These are phyloP conservation scores for Eclectus roratus DNA, from an alignment of 2,113 vertebrate species.

Conservation along the genomic window DNA sequence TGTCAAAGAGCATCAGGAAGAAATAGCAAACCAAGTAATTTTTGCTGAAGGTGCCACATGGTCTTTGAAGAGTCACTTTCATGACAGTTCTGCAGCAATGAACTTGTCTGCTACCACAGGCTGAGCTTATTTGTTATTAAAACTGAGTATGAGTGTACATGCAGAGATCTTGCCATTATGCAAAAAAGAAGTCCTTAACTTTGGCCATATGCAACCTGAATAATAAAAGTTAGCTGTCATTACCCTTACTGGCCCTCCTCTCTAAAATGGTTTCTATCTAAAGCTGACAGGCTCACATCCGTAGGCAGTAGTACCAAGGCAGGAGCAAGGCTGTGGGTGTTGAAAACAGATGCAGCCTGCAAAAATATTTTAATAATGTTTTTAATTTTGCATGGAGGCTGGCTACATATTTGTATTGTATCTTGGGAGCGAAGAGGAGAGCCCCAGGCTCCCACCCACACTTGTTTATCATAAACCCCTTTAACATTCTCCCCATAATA, in stretches of 20 bases:
- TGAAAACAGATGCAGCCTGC: constrained; percentile 33
- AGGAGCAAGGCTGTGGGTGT: constrained; percentile 43
- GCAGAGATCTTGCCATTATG: neutral
- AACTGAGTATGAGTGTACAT: neutral
- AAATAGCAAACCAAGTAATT: neutral
- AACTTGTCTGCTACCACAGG: neutral
- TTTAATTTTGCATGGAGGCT: neutral
- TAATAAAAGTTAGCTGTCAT: neutral
- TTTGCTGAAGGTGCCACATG: neutral
- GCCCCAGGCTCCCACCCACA: constrained; percentile 11
- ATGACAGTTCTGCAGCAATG: neutral
- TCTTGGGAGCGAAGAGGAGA: neutral
- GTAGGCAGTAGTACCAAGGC: constrained; percentile 8
- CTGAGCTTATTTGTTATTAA: neutral
- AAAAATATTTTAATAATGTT: constrained; percentile 36
- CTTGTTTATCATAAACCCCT: neutral
- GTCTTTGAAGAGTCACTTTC: neutral
- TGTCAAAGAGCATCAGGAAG: neutral
- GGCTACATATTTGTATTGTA: neutral
- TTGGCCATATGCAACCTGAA: neutral
- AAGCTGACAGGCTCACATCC: neutral
- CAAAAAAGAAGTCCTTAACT: neutral
- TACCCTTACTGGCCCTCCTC: neutral
- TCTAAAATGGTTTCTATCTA: neutral
- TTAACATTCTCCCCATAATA: neutral